phyloP scores from a whole-genome alignment of 1,140 invertebrate genomes.

The Hermatobates lingyangjiaoensis region DNA sequence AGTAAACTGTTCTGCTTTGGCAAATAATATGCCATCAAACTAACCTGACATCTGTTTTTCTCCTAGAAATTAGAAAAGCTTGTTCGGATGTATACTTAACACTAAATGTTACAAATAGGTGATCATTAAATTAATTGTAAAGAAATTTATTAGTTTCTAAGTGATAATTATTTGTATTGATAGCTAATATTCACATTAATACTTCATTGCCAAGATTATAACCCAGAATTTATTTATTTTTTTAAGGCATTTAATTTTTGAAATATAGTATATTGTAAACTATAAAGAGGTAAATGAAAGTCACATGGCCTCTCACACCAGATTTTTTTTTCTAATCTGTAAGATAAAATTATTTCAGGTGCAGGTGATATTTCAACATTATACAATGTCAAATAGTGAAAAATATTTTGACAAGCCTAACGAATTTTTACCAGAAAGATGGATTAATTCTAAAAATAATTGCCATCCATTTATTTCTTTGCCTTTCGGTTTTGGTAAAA shows the following conservation, averaged over 20 bases:
- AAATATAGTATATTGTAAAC: neutral
- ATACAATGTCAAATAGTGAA: constrained; percentile 55
- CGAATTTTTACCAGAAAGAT: constrained; percentile 54
- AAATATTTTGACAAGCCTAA: constrained; percentile 45
- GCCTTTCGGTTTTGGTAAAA: constrained; percentile 62
- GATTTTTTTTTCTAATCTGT: neutral
- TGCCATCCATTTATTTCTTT: constrained; percentile 42
- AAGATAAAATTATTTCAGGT: constrained; percentile 32
- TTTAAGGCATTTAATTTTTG: neutral
- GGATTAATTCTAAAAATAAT: constrained; percentile 31
- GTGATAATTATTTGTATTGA: too few relatives aligned
- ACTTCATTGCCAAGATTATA: neutral
- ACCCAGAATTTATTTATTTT: neutral
- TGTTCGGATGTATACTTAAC: too few relatives aligned
- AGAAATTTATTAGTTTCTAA: too few relatives aligned
- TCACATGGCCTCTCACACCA: neutral
- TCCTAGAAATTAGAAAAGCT: too few relatives aligned
- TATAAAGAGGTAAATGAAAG: neutral
- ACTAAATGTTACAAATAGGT: too few relatives aligned
- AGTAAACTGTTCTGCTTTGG: too few relatives aligned
- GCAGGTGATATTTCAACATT: constrained; percentile 60
- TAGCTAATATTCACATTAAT: neutral
- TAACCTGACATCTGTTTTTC: too few relatives aligned
- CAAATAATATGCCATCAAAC: too few relatives aligned
- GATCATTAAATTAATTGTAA: too few relatives aligned